Base-by-base conservation (phyloP, 2,888 invertebrate species). In the Plebejus anna region DNA sequence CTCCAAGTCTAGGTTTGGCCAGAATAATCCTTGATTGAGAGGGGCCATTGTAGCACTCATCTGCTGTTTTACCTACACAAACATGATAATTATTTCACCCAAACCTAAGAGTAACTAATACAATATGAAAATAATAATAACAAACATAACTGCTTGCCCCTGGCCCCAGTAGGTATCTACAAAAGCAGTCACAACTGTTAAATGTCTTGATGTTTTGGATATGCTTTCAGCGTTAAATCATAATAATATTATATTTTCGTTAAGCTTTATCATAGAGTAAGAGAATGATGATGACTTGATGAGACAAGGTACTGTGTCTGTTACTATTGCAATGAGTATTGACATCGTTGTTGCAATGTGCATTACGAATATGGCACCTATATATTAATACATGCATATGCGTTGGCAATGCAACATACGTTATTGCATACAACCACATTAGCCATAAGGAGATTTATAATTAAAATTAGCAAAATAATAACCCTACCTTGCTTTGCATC, bases 401-500 rank as follows among this genome's bases (percentile, higher is more conserved):
- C 55, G 55, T 55, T 16, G 55, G 55, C 4, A 55, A 16, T 55
- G 16, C 55, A 55, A 55, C 16, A 55, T 55, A 16, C 16, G 55
- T 16, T 55, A 55, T 55, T 5, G 16, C 55, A 16, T 55, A 16
- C 55, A 55, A 3, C 3, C 13, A 55, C 4, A 55, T 55, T 16
- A 16, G 3, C 4, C 16, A 55, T 1, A 55, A 4, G 4, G 55
- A 1, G 16, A 55, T 22, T 47, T 16, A 13, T 13, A 57, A 36
- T 71, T 38, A 78, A 80, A 84, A 84, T 82, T 82, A 79, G 16
- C 16, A 55, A 55, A 55, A 16, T 55, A 76, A 77, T 79, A 84
- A 85, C 80, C 81, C 81, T 89, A 92, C 93, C 92, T 91, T 92
- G 93, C 91, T 91, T 93, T 80, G 92, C 91, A 90, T 93, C 93